These are phyloP conservation scores for Brachionus calyciflorus DNA, from an alignment of 1,140 invertebrate genomes.

Conservation along the genomic window DNA sequence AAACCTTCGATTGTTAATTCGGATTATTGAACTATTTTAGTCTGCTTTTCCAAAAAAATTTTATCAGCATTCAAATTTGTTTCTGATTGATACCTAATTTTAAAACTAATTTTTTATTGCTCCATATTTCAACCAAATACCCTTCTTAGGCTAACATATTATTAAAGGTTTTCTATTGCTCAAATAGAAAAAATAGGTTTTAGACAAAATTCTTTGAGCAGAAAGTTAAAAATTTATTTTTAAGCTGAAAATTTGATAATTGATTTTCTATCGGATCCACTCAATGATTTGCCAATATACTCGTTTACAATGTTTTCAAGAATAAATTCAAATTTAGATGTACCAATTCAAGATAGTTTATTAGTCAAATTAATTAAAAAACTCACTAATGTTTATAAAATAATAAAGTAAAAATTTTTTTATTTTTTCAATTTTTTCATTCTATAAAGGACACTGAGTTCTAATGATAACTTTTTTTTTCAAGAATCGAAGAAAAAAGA, in stretches of 20 bases:
- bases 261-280: constrained; percentile 16
- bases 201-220: not conserved
- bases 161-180: too few relatives aligned
- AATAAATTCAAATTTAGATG: not conserved
- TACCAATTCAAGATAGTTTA: not conserved
- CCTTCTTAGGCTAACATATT: too few relatives aligned
- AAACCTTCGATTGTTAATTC: too few relatives aligned
- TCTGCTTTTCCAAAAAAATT: too few relatives aligned
- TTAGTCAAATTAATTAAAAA: not conserved
- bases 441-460: not conserved
- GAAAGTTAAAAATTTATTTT: not conserved
- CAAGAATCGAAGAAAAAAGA: constrained; percentile 38
- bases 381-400: constrained; percentile 5
- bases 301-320: constrained; percentile 16
- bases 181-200: too few relatives aligned
- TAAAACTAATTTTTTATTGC: too few relatives aligned
- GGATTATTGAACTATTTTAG: too few relatives aligned
- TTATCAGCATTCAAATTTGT: too few relatives aligned
- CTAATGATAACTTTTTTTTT: not conserved
- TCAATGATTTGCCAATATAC: constrained; percentile 36
- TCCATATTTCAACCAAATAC: too few relatives aligned
- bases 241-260: constrained; percentile 23
- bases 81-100: too few relatives aligned
- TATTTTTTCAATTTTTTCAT: not conserved
- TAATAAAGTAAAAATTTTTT: constrained; percentile 42